A percentile compares a stretch with the other conserved stretches of the same genome.
phyloP scores from a whole-genome alignment of 2,113 vertebrate genomes.

The Phalacrocorax pelagicus region DNA sequence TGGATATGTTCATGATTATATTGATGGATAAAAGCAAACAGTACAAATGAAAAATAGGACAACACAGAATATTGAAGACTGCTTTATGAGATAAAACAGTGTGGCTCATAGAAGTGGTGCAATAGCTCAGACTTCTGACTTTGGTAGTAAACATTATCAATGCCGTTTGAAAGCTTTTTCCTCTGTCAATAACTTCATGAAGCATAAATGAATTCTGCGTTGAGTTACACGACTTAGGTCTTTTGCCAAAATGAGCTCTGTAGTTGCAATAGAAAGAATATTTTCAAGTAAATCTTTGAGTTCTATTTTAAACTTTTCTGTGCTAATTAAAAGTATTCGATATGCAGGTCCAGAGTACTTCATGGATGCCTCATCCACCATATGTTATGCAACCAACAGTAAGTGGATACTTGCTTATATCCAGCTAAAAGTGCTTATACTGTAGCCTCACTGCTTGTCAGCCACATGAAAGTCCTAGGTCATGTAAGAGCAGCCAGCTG shows the following conservation, averaged over 20 bases:
- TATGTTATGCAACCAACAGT: slow-evolving; percentile 99
- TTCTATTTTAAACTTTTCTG: slow-evolving; percentile 48
- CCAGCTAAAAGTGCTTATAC: slow-evolving; percentile 29
- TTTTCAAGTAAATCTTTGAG: background rate
- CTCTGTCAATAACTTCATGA: background rate
- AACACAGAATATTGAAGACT: background rate
- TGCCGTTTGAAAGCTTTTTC: background rate
- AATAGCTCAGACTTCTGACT: background rate
- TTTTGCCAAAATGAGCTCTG: background rate
- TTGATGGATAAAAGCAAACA: slow-evolving; percentile 10
- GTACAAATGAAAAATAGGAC: background rate
- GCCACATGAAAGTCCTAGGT: background rate
- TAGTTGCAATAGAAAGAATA: background rate
- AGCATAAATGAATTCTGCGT: background rate
- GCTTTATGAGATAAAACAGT: background rate
- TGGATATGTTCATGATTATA: background rate
- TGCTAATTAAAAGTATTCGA: slow-evolving; percentile 78
- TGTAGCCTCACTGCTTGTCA: background rate
- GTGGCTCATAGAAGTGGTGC: background rate
- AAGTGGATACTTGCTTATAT: slow-evolving; percentile 79
- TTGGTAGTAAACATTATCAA: background rate
- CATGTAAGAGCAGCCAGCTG: background rate
- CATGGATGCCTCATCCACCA: slow-evolving; percentile 99
- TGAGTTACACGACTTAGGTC: background rate
- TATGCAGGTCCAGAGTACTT: slow-evolving; percentile 97